These are phyloP conservation scores for Chondrosia reniformis DNA, from an alignment of 37 sponge, comb jelly and placozoan genomes.

Conservation along the genomic window DNA sequence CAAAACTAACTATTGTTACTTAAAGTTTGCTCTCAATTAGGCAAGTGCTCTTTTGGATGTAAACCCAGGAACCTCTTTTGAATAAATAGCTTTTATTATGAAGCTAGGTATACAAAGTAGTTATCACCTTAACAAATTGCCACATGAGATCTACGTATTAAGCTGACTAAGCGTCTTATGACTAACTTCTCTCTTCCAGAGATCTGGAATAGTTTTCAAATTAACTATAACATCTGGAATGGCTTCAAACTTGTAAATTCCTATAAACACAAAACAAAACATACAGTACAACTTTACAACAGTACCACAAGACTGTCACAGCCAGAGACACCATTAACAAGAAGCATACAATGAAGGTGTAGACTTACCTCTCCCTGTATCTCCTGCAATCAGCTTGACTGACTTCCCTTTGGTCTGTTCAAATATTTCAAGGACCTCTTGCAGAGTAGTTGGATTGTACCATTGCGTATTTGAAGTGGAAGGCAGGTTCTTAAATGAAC, in stretches of 20 bases:
- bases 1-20: too few species aligned
- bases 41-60: too few species aligned
- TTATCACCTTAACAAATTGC: too few species aligned
- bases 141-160: too few species aligned
- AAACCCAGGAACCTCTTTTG: too few species aligned
- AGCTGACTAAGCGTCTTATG: too few species aligned
- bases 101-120: too few species aligned
- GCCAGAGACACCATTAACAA: too few species aligned
- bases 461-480: slow-evolving; percentile 40
- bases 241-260: slow-evolving; percentile 41
- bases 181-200: slow-evolving; percentile 32
- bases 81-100: too few species aligned
- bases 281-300: background rate
- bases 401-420: background rate
- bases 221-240: slow-evolving; percentile 35
- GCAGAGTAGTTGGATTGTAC: slow-evolving; percentile 44
- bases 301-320: too few species aligned
- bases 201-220: slow-evolving; percentile 35
- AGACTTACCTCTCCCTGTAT: slow-evolving; percentile 72
- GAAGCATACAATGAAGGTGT: background rate
- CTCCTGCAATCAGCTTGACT: slow-evolving; percentile 57
- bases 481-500: background rate
- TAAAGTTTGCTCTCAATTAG: too few species aligned
- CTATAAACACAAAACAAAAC: slow-evolving; percentile 11
- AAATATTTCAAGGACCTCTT: slow-evolving; percentile 36